These are phyloP conservation scores for Marisa cornuarietis DNA, from an alignment of 1,140 invertebrate species.

Conservation along the genomic window DNA sequence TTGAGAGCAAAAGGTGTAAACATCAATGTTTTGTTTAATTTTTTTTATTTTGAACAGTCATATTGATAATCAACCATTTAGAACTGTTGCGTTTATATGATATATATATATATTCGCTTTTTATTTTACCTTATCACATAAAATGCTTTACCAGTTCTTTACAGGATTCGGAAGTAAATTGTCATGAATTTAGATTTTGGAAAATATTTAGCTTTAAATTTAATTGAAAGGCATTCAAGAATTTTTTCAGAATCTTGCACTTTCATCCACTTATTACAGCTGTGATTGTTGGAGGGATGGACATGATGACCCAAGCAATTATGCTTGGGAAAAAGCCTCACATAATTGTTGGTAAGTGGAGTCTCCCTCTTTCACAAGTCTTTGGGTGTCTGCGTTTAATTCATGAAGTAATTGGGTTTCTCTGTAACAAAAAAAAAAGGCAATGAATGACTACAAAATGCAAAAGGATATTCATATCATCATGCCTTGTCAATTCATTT, in stretches of 20 bases:
- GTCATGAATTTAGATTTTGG: neutral
- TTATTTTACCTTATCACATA: neutral
- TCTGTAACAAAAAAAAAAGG: neutral
- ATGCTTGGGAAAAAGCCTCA: conserved; percentile 94
- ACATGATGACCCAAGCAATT: conserved; percentile 93
- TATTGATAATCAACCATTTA: no score
- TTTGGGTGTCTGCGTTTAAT: no score
- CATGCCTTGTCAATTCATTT: conserved; percentile 12
- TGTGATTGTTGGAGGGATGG: conserved; percentile 97
- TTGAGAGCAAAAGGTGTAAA: no score
- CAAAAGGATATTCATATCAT: neutral
- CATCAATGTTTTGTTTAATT: no score
- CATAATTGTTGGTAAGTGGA: conserved; percentile 78
- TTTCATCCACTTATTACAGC: conserved; percentile 64
- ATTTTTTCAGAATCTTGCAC: conserved; percentile 21
- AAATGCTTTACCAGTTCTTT: neutral
- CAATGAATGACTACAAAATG: neutral
- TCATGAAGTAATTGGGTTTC: no score
- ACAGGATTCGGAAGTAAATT: neutral
- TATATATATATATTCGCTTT: neutral
- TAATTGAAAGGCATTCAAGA: neutral
- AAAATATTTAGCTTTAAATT: neutral
- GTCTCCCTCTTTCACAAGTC: neutral
- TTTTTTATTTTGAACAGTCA: no score
- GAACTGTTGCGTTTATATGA: neutral